A percentile compares a stretch with the other conserved stretches of the same genome.
Evolutionary conservation across 2,888 invertebrate species (phyloP).

Genomic region (Pyrrhosoma nymphula): DNA sequence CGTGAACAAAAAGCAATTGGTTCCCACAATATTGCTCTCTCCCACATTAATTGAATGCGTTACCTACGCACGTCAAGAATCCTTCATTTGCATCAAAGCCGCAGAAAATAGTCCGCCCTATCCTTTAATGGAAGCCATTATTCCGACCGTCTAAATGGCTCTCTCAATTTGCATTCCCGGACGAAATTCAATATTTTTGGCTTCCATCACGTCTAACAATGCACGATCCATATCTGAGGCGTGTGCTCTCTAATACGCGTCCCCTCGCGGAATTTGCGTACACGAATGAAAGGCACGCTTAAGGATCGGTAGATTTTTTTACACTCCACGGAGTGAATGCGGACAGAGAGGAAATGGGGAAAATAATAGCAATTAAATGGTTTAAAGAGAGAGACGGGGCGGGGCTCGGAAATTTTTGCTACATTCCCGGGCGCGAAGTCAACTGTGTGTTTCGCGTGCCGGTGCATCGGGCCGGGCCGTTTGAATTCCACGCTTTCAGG

Average conservation of each 20-base stretch:
- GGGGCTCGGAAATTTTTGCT: neutral
- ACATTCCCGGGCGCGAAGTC: neutral
- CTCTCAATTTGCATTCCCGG: neutral
- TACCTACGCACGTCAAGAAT: neutral
- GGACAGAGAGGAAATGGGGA: neutral
- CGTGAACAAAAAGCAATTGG: neutral
- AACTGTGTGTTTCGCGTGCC: neutral
- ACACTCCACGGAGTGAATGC: neutral
- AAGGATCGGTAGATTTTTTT: neutral
- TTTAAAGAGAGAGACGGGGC: neutral
- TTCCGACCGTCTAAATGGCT: neutral
- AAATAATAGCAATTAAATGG: neutral
- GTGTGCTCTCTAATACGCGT: neutral
- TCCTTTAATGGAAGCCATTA: neutral
- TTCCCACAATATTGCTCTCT: neutral
- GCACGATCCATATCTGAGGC: neutral
- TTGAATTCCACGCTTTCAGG: neutral
- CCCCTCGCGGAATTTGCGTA: neutral
- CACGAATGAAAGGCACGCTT: neutral
- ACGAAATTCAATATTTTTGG: neutral
- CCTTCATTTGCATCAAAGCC: neutral
- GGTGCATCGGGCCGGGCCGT: neutral
- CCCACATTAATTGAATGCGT: neutral
- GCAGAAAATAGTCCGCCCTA: neutral
- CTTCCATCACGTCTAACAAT: neutral